Evolutionary conservation across 2,113 vertebrate genomes (phyloP).

Genomic region (Poeciliopsis retropinna): DNA sequence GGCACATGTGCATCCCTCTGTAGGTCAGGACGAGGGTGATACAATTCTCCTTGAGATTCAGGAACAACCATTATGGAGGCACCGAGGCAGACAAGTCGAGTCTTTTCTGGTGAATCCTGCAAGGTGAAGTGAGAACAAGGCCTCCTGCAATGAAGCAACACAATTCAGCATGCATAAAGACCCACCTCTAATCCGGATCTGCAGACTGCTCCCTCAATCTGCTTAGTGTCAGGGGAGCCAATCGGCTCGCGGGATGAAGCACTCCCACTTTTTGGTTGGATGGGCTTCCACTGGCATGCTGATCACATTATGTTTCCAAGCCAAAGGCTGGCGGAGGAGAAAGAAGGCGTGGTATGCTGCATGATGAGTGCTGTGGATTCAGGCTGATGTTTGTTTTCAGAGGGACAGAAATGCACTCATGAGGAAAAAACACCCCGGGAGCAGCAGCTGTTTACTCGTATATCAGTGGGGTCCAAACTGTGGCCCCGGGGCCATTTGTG

Average conservation of each 20-base stretch:
- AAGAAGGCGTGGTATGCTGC: conserved; percentile 9
- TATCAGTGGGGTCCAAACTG: no score
- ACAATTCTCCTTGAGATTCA: conserved; percentile 72
- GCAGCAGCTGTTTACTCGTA: neutral
- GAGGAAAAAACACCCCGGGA: neutral
- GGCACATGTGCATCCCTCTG: conserved; percentile 79
- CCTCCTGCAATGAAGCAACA: conserved; percentile 49
- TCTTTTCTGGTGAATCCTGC: conserved; percentile 48
- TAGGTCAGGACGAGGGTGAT: conserved; percentile 68
- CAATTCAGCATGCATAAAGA: conserved; percentile 52
- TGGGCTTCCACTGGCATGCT: conserved; percentile 65
- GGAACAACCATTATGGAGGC: conserved; percentile 73
- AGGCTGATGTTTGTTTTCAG: conserved; percentile 34
- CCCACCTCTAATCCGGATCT: conserved; percentile 66
- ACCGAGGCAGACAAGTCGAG: conserved; percentile 33
- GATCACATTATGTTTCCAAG: conserved; percentile 65
- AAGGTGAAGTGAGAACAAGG: conserved; percentile 40
- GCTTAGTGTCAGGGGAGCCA: conserved; percentile 66
- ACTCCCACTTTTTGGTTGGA: conserved; percentile 84
- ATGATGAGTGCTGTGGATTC: conserved; percentile 40
- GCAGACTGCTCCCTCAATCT: conserved; percentile 50
- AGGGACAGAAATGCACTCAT: conserved; percentile 4
- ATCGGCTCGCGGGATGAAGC: conserved; percentile 56
- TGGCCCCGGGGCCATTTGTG: no score
- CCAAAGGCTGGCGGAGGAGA: conserved; percentile 29